Evolutionary conservation across 2,797 vertebrate species (phyloP).

Genomic region (Macropodus opercularis): DNA sequence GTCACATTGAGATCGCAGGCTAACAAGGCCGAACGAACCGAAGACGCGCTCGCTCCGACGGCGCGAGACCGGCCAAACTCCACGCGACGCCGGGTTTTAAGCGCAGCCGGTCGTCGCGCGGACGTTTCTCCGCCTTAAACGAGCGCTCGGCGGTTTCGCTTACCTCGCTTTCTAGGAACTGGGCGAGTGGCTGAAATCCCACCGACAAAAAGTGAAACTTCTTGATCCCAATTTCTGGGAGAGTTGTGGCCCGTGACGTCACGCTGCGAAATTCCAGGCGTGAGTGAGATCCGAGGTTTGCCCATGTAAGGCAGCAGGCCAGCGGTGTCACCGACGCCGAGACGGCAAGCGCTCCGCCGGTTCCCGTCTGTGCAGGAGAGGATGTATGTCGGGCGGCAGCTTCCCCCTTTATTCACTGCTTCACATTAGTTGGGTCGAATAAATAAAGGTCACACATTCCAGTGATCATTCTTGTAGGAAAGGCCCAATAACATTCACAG

Average conservation of each 20-base stretch:
- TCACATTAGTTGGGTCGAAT: too few relatives aligned
- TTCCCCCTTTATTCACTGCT: too few relatives aligned
- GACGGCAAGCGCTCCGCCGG: too few relatives aligned
- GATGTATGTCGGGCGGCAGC: too few relatives aligned
- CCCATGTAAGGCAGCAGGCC: conserved; percentile 87
- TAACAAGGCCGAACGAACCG: conserved; percentile 63
- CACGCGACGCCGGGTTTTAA: background rate
- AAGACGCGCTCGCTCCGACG: conserved; percentile 32
- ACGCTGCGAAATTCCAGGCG: conserved; percentile 83
- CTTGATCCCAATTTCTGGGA: conserved; percentile 83
- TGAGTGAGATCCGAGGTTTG: conserved; percentile 77
- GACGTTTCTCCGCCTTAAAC: background rate
- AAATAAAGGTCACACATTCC: too few relatives aligned
- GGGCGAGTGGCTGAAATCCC: conserved; percentile 75
- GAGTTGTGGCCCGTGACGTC: conserved; percentile 86
- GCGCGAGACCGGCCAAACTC: conserved; percentile 5
- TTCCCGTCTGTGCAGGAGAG: too few relatives aligned
- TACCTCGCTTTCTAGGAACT: conserved; percentile 86
- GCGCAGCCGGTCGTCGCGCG: background rate
- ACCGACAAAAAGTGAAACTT: conserved; percentile 82
- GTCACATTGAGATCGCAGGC: conserved; percentile 54
- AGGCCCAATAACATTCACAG: too few relatives aligned
- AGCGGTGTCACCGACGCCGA: conserved; percentile 49
- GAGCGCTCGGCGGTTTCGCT: conserved; percentile 50
- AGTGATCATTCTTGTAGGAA: too few relatives aligned